A percentile compares a stretch with the other conserved stretches of the same genome.
Conservation (phyloP, 2,797 vertebrate species). For the Gambusia yucatana region DNA sequence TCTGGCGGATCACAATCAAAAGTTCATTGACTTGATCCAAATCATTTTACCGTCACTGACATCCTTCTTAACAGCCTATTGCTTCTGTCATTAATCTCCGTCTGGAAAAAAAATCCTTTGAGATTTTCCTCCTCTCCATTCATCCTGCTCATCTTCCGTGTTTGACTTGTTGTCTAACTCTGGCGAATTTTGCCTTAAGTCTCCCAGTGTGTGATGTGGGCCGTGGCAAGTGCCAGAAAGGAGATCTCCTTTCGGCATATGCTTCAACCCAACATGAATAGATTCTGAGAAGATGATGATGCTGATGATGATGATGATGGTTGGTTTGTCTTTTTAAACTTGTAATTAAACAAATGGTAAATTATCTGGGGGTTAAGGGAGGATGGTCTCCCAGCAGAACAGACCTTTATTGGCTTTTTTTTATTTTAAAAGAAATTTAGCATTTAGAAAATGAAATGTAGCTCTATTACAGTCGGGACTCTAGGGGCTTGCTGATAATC, state of each 20-base stretch:
- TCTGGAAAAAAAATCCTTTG: neutral
- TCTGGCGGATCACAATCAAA: neutral
- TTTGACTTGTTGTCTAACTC: conserved; percentile 28
- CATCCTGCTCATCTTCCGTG: conserved; percentile 20
- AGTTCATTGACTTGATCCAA: neutral
- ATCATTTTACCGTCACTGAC: neutral
- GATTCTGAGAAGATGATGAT: conserved; percentile 36
- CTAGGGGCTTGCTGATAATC: conserved; percentile 48
- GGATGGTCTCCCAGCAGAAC: conserved; percentile 21
- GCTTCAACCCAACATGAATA: conserved; percentile 48
- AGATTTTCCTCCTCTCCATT: neutral
- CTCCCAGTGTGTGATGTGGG: conserved; percentile 17
- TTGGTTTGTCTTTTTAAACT: conserved; percentile 42
- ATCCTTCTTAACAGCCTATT: neutral
- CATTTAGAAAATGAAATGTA: conserved; percentile 53
- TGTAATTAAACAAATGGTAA: conserved; percentile 38
- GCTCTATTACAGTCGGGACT: conserved; percentile 38
- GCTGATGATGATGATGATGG: conserved; percentile 22
- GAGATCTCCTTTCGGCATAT: conserved; percentile 48
- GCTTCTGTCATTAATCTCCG: conserved; percentile 2
- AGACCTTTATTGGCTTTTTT: conserved; percentile 44
- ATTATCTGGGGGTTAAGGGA: conserved; percentile 6
- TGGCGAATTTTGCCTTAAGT: conserved; percentile 15
- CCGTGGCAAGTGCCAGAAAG: conserved; percentile 25
- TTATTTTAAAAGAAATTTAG: conserved; percentile 44